Percentiles rank a stretch among this genome's conserved stretches.
Conservation (phyloP, 2,113 vertebrate species). For the Eclectus roratus region DNA sequence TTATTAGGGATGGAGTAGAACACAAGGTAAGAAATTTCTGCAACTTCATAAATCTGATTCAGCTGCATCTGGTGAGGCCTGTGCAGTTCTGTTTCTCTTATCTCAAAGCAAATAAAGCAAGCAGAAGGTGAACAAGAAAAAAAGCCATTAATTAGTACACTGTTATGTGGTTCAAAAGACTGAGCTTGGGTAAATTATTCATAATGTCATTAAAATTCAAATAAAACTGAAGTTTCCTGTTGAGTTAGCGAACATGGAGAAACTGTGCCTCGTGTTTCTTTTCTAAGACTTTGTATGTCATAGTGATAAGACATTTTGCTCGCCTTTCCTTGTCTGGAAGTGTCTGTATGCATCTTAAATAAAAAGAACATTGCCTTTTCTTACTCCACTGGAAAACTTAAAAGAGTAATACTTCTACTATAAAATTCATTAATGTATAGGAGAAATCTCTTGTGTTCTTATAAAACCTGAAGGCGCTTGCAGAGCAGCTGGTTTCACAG, state of each 20-base stretch:
- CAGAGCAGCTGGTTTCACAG: neutral
- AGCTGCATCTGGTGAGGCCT: neutral
- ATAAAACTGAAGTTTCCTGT: neutral
- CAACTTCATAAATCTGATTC: neutral
- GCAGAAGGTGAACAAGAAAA: neutral
- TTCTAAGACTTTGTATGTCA: neutral
- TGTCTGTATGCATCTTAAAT: neutral
- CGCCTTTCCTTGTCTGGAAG: neutral
- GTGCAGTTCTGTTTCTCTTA: neutral
- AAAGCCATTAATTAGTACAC: neutral
- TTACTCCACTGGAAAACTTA: neutral
- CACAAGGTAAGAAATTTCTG: neutral
- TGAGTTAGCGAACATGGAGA: neutral
- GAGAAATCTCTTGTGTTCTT: neutral
- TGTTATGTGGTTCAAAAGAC: neutral
- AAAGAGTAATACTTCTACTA: neutral
- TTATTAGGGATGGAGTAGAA: neutral
- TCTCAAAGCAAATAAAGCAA: neutral
- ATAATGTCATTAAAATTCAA: constrained; percentile 17
- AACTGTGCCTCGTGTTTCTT: neutral
- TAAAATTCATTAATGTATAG: neutral
- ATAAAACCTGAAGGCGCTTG: neutral
- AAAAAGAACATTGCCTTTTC: neutral
- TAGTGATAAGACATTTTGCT: neutral
- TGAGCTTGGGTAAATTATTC: constrained; percentile 41